phyloP scores from a whole-genome alignment of 2,888 invertebrate genomes.

The Nephrotoma guestfalica region DNA sequence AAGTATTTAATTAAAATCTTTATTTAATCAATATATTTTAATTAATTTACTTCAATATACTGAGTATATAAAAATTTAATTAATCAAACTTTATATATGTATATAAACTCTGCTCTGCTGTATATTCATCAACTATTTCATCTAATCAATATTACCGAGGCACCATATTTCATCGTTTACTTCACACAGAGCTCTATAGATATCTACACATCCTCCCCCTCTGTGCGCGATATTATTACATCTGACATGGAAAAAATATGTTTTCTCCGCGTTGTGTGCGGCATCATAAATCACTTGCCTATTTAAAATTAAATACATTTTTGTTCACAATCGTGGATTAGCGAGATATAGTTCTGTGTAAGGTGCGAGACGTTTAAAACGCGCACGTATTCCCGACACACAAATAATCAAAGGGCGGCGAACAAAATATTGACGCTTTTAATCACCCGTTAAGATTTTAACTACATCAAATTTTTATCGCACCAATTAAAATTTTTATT shows the following conservation, averaged over 20 bases:
- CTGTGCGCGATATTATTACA: background rate
- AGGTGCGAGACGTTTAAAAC: background rate
- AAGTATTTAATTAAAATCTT: background rate
- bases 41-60: background rate
- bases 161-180: background rate
- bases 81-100: background rate
- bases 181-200: background rate
- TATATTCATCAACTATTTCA: background rate
- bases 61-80: background rate
- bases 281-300: background rate
- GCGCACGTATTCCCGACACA: background rate
- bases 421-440: background rate
- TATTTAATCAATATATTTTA: background rate
- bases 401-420: background rate
- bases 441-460: background rate
- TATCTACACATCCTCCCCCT: background rate
- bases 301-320: background rate
- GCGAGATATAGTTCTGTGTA: background rate
- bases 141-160: background rate
- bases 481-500: background rate
- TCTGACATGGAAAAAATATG: background rate
- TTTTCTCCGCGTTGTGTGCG: background rate
- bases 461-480: background rate
- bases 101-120: background rate
- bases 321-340: background rate